Percentiles rank a stretch among this genome's conserved stretches.
Evolutionary conservation across 2,888 invertebrate species (phyloP).

Genomic region (Hyalella azteca): DNA sequence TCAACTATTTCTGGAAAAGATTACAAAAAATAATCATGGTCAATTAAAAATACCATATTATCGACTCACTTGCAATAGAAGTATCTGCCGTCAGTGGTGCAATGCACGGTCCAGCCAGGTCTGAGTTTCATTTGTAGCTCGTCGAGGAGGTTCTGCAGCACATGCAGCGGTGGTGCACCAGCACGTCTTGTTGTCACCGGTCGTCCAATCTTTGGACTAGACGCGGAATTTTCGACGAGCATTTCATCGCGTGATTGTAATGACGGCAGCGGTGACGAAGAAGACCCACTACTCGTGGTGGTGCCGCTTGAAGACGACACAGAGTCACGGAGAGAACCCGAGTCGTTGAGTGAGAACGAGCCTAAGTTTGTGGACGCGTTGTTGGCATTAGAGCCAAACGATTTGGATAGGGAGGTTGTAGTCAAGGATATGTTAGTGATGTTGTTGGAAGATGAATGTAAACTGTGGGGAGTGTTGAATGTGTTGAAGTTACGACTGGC

Average conservation of each 20-base stretch:
- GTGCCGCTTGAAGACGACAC: constrained; percentile 21
- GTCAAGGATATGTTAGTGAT: constrained; percentile 26
- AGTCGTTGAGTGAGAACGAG: constrained; percentile 11
- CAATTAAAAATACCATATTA: not conserved
- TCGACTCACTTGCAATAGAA: constrained; percentile 88
- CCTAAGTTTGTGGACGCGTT: not conserved
- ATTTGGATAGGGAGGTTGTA: not conserved
- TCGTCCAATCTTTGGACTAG: not conserved
- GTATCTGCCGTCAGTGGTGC: constrained; percentile 77
- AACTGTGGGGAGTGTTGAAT: constrained; percentile 16
- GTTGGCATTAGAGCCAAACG: constrained; percentile 16
- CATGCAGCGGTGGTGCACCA: constrained; percentile 13
- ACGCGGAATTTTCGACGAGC: not conserved
- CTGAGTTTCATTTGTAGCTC: constrained; percentile 64
- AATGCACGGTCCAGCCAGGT: constrained; percentile 80
- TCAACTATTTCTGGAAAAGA: no score
- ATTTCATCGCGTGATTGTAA: constrained; percentile 5
- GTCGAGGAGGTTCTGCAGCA: constrained; percentile 32
- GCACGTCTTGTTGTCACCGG: not conserved
- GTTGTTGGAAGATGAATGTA: constrained; percentile 29
- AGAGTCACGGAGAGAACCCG: constrained; percentile 2
- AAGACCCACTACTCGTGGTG: constrained; percentile 24
- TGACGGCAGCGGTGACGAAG: constrained; percentile 1
- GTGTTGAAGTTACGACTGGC: constrained; percentile 12
- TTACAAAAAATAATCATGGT: not conserved